These are phyloP conservation scores for Tenodera sinensis DNA, from an alignment of 2,888 invertebrate species.

Conservation along the genomic window DNA sequence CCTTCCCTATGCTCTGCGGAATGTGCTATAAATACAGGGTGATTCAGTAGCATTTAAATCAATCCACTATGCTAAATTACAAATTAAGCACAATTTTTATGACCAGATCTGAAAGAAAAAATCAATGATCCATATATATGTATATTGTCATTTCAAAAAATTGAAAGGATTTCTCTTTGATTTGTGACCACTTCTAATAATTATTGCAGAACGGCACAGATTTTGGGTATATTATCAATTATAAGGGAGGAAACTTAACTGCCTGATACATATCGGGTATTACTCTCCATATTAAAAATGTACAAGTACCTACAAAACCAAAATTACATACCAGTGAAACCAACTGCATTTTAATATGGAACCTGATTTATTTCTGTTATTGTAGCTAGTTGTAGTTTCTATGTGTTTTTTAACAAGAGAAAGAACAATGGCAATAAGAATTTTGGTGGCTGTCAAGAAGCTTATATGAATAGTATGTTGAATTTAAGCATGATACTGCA, in stretches of 20 bases:
- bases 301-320: background rate
- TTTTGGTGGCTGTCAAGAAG: constrained; percentile 23
- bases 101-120: background rate
- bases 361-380: background rate
- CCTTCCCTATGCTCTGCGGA: background rate
- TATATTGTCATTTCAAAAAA: background rate
- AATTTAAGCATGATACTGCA: constrained; percentile 17
- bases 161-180: background rate
- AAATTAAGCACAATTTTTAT: background rate
- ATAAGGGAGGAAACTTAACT: background rate
- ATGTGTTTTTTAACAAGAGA: constrained; percentile 5
- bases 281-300: background rate
- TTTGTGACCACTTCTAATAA: background rate
- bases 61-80: background rate
- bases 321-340: background rate
- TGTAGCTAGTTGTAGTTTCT: constrained; percentile 10
- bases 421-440: constrained; percentile 20
- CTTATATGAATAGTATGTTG: constrained; percentile 21
- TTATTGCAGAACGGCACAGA: background rate
- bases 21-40: background rate
- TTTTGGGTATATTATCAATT: background rate
- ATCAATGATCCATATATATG: background rate
- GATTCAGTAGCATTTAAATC: background rate
- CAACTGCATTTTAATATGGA: background rate
- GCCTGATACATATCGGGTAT: background rate